Percentiles rank a stretch among this genome's conserved stretches.
Evolutionary conservation across 2,113 vertebrate species (phyloP).

Genomic region (Balaeniceps rex): DNA sequence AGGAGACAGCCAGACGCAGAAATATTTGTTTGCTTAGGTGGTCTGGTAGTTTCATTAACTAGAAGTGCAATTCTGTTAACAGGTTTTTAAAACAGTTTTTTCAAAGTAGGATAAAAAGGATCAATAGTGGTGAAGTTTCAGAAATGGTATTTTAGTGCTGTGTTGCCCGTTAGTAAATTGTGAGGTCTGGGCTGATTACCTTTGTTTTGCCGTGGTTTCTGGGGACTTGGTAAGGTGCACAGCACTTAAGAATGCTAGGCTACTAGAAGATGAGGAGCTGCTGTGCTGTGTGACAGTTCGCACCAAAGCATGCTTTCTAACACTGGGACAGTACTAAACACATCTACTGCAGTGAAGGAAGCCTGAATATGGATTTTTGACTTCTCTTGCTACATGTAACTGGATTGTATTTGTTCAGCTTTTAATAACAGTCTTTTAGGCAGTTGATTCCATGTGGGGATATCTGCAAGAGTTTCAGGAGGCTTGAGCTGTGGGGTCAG

Average conservation of each 20-base stretch:
- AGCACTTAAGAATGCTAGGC: fast-evolving
- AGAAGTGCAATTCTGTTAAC: background rate
- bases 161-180: background rate
- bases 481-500: background rate
- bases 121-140: background rate
- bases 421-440: background rate
- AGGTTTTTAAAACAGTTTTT: background rate
- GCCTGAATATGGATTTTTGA: background rate
- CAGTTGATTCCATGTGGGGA: background rate
- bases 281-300: background rate
- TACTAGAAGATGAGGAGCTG: background rate
- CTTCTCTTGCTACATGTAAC: background rate
- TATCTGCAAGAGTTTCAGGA: background rate
- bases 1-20: background rate
- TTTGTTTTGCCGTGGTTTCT: background rate
- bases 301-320: background rate
- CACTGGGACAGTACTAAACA: no score
- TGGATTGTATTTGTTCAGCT: background rate
- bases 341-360: background rate
- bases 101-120: background rate
- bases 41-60: background rate
- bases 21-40: background rate
- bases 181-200: background rate
- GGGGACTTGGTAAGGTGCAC: no score
- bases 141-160: background rate